A percentile compares a stretch with the other conserved stretches of the same genome.
Conservation (phyloP, 2,888 invertebrate genomes). For the Oligia strigilis region DNA sequence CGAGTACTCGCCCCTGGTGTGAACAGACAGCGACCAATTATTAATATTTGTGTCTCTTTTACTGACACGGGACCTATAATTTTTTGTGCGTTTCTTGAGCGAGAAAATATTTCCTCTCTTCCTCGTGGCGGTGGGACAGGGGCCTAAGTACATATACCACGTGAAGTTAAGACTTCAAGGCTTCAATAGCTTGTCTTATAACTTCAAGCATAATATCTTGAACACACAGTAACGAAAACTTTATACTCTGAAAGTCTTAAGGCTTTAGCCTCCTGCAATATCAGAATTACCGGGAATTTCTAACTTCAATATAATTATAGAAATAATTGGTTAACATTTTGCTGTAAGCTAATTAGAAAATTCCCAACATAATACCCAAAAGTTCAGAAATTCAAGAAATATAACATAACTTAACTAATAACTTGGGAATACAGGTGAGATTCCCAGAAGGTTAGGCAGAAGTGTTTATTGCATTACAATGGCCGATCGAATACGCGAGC, state of each 20-base stretch:
- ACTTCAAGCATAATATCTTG: constrained; percentile 20
- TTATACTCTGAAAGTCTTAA: constrained; percentile 27
- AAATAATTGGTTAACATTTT: constrained; percentile 22
- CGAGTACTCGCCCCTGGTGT: not conserved
- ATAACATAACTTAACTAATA: not conserved
- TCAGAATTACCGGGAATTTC: constrained; percentile 16
- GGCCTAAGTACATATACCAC: not conserved
- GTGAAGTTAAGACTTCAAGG: not conserved
- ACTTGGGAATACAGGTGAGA: too few species aligned
- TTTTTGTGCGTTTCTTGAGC: not conserved
- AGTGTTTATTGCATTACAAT: too few species aligned
- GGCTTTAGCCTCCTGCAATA: constrained; percentile 25
- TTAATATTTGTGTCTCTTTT: not conserved
- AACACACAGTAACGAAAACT: constrained; percentile 31
- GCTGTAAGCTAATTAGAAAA: not conserved
- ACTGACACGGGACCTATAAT: not conserved
- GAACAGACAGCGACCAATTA: not conserved
- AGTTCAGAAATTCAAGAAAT: not conserved
- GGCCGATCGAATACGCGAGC: too few species aligned
- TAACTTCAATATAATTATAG: not conserved
- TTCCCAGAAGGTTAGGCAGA: not conserved
- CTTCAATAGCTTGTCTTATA: constrained; percentile 5
- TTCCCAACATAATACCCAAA: not conserved
- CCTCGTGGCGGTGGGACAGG: not conserved
- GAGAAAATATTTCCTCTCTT: not conserved